Percentiles rank a stretch among this genome's conserved stretches.
phyloP scores from a whole-genome alignment of 2,888 invertebrate genomes.

The Euphydryas editha region DNA sequence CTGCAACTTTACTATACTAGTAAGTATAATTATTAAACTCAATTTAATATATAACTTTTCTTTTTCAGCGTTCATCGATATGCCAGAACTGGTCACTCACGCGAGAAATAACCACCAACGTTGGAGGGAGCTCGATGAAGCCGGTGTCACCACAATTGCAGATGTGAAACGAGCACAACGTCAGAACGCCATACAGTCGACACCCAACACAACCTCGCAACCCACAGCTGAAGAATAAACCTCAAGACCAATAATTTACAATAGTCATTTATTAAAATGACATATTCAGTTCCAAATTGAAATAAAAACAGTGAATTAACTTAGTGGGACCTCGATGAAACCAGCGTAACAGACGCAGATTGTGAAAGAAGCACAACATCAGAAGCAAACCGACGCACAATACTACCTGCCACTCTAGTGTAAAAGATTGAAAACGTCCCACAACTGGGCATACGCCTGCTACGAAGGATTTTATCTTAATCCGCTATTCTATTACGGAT shows the following conservation, averaged over 20 bases:
- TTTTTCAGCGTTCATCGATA: constrained; percentile 92
- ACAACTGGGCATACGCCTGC: no score
- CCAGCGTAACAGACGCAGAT: no score
- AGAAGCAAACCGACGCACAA: no score
- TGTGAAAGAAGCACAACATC: no score
- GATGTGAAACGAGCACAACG: constrained; percentile 83
- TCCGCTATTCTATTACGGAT: no score
- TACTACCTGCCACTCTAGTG: no score
- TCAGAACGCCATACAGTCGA: constrained; percentile 43
- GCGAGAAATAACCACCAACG: constrained; percentile 94
- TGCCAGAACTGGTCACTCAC: constrained; percentile 94
- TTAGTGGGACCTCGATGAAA: neutral
- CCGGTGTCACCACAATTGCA: constrained; percentile 88
- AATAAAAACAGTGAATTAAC: no score
- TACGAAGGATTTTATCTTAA: no score
- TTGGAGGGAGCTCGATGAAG: constrained; percentile 94
- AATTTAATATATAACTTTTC: neutral
- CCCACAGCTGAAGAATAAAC: constrained; percentile 63
- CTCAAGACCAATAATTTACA: neutral
- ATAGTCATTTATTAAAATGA: neutral
- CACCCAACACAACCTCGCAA: constrained; percentile 50
- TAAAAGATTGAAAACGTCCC: no score
- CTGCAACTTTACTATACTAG: neutral
- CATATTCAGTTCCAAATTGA: no score
- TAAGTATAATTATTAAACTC: neutral